Evolutionary conservation across 2,888 invertebrate genomes (phyloP), one percentile per base, ranked within the genome.

Genomic region (Andricus quercusramuli): DNA sequence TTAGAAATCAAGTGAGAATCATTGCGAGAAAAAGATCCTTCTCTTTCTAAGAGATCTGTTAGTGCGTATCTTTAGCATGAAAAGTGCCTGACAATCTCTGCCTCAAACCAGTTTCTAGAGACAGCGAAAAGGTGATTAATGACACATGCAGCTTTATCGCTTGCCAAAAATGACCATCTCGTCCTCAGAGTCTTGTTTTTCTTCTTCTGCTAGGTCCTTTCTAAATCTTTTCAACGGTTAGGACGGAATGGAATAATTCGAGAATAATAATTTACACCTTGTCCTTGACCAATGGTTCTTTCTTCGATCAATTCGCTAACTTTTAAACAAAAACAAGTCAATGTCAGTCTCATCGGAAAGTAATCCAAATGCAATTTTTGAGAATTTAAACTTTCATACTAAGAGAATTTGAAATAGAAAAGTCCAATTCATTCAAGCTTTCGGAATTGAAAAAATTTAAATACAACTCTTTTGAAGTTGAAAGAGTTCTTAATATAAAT

Each of bases 91-190:
- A 59, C 74, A 56, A 59, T 11, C 32, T 15, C 5, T 51, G 29
- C n/a, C 37, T 47, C 37, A 37, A 74, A 74, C 74, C 74, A 37
- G 74, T 74, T 74, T 56, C n/a, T 74, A 32, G n/a, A 56, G 74
- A 74, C 74, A 56, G 32, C 22, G 56, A 74, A 59, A 59, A 59
- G 56, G 74, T 59, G 74, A 74, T 74, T 59, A 74, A 74, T 74
- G 74, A n/a, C n/a, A 15, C 74, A 20, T 37, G 15, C n/a, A 56
- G 32, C n/a, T 74, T 74, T 74, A 56, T 74, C 56, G 56, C 74
- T 37, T 56, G 74, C 32, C 32, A 74, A 74, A 74, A 74, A 74
- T 59, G 56, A 74, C 51, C 37, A 74, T 74, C 56, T 13, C 6
- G 13, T 74, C 74, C 32, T 51, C 37, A 74, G n/a, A 56, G 6